Percentiles rank a stretch among this genome's conserved stretches.
Conservation (phyloP, 1,140 invertebrate species). For the Plutomurus gul region DNA sequence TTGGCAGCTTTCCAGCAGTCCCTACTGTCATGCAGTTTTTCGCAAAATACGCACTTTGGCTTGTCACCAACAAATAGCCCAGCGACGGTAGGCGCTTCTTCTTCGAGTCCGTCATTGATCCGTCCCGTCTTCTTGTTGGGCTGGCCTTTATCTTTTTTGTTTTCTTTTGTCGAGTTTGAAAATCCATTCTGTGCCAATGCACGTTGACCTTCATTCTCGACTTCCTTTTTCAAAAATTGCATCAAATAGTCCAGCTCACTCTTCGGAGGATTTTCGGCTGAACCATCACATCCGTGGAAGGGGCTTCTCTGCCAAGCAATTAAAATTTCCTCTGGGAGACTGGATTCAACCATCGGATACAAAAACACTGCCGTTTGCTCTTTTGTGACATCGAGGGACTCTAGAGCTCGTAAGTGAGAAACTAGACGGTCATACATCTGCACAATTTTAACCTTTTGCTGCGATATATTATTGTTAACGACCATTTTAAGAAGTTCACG, state of each 20-base stretch:
- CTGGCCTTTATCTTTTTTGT: neutral
- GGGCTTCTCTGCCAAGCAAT: conserved; percentile 51
- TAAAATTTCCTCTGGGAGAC: conserved; percentile 55
- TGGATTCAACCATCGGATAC: conserved; percentile 40
- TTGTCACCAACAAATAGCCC: neutral
- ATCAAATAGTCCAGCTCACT: conserved; percentile 39
- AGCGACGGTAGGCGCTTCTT: neutral
- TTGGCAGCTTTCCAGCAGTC: neutral
- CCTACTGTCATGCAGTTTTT: neutral
- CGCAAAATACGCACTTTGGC: conserved; percentile 13
- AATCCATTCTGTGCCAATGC: conserved; percentile 30
- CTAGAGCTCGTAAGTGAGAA: conserved; percentile 30
- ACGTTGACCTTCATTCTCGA: conserved; percentile 54
- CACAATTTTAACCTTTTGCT: neutral
- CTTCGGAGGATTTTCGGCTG: neutral
- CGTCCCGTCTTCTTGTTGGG: neutral
- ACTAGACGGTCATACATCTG: conserved; percentile 10
- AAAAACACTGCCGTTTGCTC: neutral
- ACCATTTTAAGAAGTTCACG: conserved; percentile 23
- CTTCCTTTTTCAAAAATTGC: conserved; percentile 53
- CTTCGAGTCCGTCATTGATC: neutral
- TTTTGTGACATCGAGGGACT: neutral
- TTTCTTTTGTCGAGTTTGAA: neutral
- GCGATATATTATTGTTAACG: neutral
- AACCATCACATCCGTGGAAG: neutral